Base-by-base conservation (phyloP, 2,113 vertebrate species). In the Ploceus nigricollis region DNA sequence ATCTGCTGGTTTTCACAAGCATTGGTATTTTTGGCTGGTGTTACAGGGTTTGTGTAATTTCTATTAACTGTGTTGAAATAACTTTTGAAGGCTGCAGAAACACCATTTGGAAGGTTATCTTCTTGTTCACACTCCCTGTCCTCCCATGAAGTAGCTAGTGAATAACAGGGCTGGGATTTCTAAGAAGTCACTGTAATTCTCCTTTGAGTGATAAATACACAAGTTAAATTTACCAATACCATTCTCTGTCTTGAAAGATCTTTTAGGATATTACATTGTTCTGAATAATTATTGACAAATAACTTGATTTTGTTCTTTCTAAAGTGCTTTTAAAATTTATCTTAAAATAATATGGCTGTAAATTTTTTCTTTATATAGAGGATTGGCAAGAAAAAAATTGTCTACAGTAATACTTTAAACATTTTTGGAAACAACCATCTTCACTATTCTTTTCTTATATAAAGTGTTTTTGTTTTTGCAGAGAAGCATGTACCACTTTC, bases 1-100 rank as follows among this genome's bases (percentile, higher is more conserved):
- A 94, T 94, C 93, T 97, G 94, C 48, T 97, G 73, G 40, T 83
- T 97, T 95, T 96, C 93, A 94, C 95, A 93, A 92, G 94, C 86
- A 21, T 39, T 92, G 79, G 76, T 92, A 82, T 94, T 95, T 93
- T 93, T 97, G 90, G 96, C 92, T 92, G 54, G 50, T 79, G 82
- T 85, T 90, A 53, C 1, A 65, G n/a, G 35, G 78, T 93, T 96
- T 95, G 88, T 95, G 94, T 92, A 93, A 94, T 87, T 97, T 89
- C 68, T 94, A 73, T 93, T 88, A 96, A 94, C 79, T 81, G 19
- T 93, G 83, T 94, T 95, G 94, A 94, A 97, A 95, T 64, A 79
- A 75, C 57, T 89, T 93, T 93, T 82, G 91, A 94, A 95, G 93
- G 83, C 91, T 91, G 65, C 31, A 85, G 70, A 71, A 82, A 91